Evolutionary conservation across 2,797 vertebrate genomes (phyloP), one percentile per base, ranked within the genome.

Genomic region (Strix occidentalis): DNA sequence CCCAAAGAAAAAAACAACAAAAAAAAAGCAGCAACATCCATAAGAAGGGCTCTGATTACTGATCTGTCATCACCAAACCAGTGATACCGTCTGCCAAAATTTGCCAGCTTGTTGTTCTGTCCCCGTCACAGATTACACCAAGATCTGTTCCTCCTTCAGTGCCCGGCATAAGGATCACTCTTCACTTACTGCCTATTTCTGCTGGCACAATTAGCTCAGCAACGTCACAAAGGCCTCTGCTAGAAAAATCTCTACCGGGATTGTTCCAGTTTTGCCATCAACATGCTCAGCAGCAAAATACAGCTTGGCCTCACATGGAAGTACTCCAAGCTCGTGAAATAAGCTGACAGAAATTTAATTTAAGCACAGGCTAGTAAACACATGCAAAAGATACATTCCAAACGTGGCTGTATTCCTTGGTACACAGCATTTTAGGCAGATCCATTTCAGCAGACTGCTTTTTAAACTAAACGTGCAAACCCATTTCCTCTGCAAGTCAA

Each of bases 111-210:
- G 7, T 23, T 8, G 0, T 28, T 29, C 13, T 20, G 29, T 39
- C 74, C 45, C 46, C 1, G 1, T 16, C n/a, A 26, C 1, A 1
- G 65, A 37, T 45, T 11, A 77, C 41, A 41, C 11, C 26, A 3
- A 21, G n/a, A 18, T 33, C n/a, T 17, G 8, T 4, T 61, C 60
- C 18, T 16, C 17, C 51, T 75, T 25, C 37, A 19, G n/a, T 8
- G 14, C 37, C 18, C 0, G 0, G 25, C n/a, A 20, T 4, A 17
- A 56, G 3, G 60, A 12, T 11, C 18, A 1, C 5, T 31, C 46
- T 20, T 51, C 79, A 48, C 0, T 16, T 8, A 25, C 18, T 0
- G 2, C 29, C 50, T 5, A 1, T 6, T 76, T 53, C 64, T 11
- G 29, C 14, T 11, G n/a, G 14, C n/a, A 10, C 79, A 65, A 2